phyloP scores from a whole-genome alignment of 2,113 vertebrate genomes.

The Grallaria varia region DNA sequence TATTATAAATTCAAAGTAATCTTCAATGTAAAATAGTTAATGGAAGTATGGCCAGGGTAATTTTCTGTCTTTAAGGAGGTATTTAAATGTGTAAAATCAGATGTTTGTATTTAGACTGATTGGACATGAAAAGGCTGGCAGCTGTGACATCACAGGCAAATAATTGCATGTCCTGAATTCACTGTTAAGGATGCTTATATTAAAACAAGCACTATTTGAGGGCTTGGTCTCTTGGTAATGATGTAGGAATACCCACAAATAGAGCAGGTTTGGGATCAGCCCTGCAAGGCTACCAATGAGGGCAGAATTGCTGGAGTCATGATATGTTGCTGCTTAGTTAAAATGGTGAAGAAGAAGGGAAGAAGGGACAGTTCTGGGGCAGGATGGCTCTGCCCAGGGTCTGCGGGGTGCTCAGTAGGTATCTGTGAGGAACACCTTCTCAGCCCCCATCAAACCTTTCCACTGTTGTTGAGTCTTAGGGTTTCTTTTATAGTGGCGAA shows the following conservation, averaged over 20 bases:
- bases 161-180: neutral
- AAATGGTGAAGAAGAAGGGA: neutral
- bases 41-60: neutral
- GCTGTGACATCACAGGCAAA: neutral
- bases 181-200: neutral
- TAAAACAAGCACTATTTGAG: neutral
- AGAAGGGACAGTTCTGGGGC: neutral
- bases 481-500: neutral
- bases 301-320: neutral
- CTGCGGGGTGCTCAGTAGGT: accelerated
- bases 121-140: neutral
- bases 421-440: neutral
- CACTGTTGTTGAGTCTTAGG: accelerated
- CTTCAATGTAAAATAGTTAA: neutral
- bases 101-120: neutral
- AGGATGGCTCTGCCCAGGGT: neutral
- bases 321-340: neutral
- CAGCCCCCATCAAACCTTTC: neutral
- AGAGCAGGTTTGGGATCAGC: neutral
- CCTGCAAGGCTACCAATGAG: neutral
- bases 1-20: neutral
- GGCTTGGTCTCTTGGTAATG: neutral
- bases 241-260: neutral
- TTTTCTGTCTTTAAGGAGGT: neutral
- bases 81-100: neutral